Base-by-base conservation (phyloP, 1,140 invertebrate species). In the Lepidurus packardi region DNA sequence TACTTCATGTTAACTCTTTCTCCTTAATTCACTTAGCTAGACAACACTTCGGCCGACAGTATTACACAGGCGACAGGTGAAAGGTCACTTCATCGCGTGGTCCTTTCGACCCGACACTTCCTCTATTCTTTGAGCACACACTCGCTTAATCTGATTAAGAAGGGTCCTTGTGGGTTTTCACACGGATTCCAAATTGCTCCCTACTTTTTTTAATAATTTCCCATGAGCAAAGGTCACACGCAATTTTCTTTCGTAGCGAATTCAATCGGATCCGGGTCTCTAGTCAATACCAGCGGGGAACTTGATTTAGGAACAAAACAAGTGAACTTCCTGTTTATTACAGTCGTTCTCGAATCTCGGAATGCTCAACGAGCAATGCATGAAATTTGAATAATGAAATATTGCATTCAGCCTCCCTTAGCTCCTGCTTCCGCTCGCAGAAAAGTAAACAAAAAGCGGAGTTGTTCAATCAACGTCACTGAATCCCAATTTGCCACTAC, bases 121-220 rank as follows among this genome's bases (percentile, higher is more conserved):
- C 21, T 7, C 47, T n/a, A 6, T 11, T n/a, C 13, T 65, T 65
- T n/a, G 47, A 0, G 11, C 0, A 21, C 6, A n/a, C 13, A 21
- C 16, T 65, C 16, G 53, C 21, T 9, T 65, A 16, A 21, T 65
- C 16, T 7, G 53, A 65, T 65, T 65, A 65, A 9, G n/a, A 65
- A n/a, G 34, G 34, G 53, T 65, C 53, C 53, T 65, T 65, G 53
- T 65, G 21, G 53, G 53, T 65, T 65, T 65, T 65, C 53, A 16
- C 21, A 47, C 9, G 16, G 53, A 21, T 65, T 47, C 16, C 9
- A 21, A 21, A 65, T n/a, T 65, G 53, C 21, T 65, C 13, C 21
- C 53, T 16, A 65, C 7, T 65, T 65, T 65, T 65, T 65, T 21
- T 21, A n/a, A 13, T n/a, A n/a, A 13, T n/a, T 65, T 65, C 6